Base-by-base conservation (phyloP, 2,797 vertebrate species). In the Pangasius djambal region DNA sequence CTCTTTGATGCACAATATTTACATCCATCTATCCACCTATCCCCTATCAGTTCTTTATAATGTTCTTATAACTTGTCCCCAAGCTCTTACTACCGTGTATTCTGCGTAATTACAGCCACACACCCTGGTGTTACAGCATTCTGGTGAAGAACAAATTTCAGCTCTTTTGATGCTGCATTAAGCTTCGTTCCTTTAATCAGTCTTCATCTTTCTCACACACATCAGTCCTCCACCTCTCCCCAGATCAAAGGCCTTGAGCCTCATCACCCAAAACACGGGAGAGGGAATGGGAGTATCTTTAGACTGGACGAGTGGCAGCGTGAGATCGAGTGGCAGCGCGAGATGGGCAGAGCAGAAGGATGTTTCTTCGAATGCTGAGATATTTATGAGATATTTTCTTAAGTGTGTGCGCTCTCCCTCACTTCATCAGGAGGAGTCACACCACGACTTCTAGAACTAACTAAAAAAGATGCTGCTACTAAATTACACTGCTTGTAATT, bases 161-260 rank as follows among this genome's bases (percentile, higher is more conserved):
- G 52, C 7, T 88, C 78, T 57, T 85, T 67, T 89, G 83, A 89
- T 79, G 83, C 55, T 57, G 83, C 83, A 77, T 85, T 89, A 59
- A 85, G 83, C 75, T 79, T 79, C 31, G 3, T 89, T 79, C 83
- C 75, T 85, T 77, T 79, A 85, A 78, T 89, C 88, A 88, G 75
- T 55, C 74, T 55, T 69, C 79, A 67, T 88, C 87, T 82, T 83
- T 83, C 82, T 59, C 67, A 28, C 44, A 63, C 89, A 72, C 78
- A 70, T 37, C 74, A 87, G 75, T 31, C 87, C 86, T 12, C 13
- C 28, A 63, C 44, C 89, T 72, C 59, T 82, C 48, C 34, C 48
- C 50, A 70, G 86, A 82, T 87, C 78, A 88, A 88, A 88, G 77
- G 37, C 65, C 87, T 83, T 2, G 5, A 70, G 77, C 16, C 25